A percentile compares a stretch with the other conserved stretches of the same genome.
These are phyloP conservation scores for Calonectris borealis DNA, from an alignment of 2,113 vertebrate genomes.

Conservation along the genomic window DNA sequence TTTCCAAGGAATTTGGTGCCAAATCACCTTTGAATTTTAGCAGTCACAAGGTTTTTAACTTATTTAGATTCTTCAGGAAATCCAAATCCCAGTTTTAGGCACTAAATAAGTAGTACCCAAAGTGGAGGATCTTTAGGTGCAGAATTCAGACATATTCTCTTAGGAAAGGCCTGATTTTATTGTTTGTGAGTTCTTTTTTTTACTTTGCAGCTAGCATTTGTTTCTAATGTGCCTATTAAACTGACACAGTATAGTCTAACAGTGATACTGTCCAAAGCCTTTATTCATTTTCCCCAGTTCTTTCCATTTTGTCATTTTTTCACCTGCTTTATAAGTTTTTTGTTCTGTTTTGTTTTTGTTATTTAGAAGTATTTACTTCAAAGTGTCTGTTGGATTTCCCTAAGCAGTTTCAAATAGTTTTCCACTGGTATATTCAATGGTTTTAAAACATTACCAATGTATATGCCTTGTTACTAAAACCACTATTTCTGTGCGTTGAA, in stretches of 20 bases:
- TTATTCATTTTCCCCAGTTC: not conserved
- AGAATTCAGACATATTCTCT: not conserved
- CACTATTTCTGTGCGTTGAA: not conserved
- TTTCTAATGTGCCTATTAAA: not conserved
- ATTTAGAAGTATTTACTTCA: not conserved
- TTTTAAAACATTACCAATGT: not conserved
- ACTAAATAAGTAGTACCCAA: not conserved
- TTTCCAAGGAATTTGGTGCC: not conserved
- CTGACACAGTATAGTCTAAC: not conserved
- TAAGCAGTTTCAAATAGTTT: not conserved
- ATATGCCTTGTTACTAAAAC: not conserved
- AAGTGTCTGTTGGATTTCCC: not conserved
- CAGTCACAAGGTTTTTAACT: not conserved
- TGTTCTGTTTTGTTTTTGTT: not conserved
- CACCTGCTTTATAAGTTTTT: not conserved
- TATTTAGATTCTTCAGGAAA: not conserved
- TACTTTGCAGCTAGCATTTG: not conserved
- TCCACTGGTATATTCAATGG: not conserved
- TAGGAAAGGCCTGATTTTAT: not conserved
- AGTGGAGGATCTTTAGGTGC: not conserved
- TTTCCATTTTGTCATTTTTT: not conserved
- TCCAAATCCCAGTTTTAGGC: not conserved
- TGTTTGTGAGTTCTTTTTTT: not conserved
- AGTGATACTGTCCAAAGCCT: not conserved
- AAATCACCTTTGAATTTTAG: not conserved